Conservation (phyloP, 2,888 invertebrate species). For the Andrena haemorrhoa region DNA sequence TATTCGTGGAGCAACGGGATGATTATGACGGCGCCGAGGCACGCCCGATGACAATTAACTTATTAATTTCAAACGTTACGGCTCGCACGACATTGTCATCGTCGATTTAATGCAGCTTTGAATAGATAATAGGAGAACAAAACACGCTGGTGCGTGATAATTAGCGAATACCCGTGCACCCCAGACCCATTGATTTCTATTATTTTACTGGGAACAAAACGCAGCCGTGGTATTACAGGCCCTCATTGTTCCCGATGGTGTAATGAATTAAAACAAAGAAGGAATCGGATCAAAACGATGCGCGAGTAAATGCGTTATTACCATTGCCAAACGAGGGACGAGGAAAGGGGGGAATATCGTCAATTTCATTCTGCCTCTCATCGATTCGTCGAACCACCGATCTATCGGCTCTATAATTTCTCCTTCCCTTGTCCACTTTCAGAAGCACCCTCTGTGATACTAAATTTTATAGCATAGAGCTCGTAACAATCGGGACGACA, state of each 20-base stretch:
- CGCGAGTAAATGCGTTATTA: neutral
- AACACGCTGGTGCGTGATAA: conserved; percentile 51
- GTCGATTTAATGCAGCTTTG: conserved; percentile 41
- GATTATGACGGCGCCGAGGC: neutral
- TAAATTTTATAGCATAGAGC: too few relatives aligned
- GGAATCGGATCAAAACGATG: neutral
- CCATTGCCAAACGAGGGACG: neutral
- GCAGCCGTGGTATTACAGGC: conserved; percentile 5
- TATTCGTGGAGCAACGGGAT: neutral
- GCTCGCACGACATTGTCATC: neutral
- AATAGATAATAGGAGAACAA: conserved; percentile 65
- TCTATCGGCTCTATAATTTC: neutral
- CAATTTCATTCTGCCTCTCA: neutral
- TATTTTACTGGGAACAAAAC: conserved; percentile 45
- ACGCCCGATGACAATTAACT: conserved; percentile 11
- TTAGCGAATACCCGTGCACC: conserved; percentile 44
- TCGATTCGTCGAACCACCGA: neutral
- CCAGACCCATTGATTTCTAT: conserved; percentile 45
- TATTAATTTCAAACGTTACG: conserved; percentile 10
- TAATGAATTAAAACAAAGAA: conserved; percentile 37
- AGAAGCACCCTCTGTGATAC: too few relatives aligned
- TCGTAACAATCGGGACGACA: too few relatives aligned
- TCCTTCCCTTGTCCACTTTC: neutral
- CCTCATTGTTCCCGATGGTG: conserved; percentile 18
- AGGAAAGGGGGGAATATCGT: neutral